phyloP scores from a whole-genome alignment of 2,113 vertebrate genomes.

The Gymnorhina tibicen region DNA sequence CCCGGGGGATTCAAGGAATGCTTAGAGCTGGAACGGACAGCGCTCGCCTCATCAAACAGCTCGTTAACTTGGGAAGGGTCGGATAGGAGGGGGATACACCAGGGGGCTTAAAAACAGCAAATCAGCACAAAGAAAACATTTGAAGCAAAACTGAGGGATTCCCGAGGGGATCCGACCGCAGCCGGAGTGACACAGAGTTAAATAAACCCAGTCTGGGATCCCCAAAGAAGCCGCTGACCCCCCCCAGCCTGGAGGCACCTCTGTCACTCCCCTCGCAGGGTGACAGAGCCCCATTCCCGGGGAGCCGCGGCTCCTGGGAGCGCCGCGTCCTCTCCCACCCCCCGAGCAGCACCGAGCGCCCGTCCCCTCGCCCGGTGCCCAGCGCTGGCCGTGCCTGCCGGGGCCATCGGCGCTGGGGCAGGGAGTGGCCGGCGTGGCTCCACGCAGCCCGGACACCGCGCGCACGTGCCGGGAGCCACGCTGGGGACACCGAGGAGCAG shows the following conservation, averaged over 20 bases:
- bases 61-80: fast-evolving
- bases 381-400: not conserved
- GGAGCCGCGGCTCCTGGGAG: not conserved
- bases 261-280: fast-evolving
- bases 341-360: not conserved
- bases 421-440: not conserved
- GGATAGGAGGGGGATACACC: fast-evolving
- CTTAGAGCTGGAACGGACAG: not conserved
- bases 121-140: not conserved
- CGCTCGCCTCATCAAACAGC: fast-evolving
- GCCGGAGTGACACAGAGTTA: not conserved
- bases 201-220: fast-evolving
- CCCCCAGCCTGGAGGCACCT: not conserved
- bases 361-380: not conserved
- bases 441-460: too few relatives aligned
- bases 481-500: too few relatives aligned
- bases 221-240: fast-evolving
- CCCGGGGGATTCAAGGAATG: not conserved
- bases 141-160: fast-evolving
- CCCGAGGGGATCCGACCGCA: fast-evolving
- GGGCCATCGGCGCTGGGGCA: not conserved
- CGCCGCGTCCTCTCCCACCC: not conserved
- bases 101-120: not conserved
- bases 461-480: too few relatives aligned
- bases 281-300: not conserved